Evolutionary conservation across 2,113 vertebrate species (phyloP), one percentile per base, ranked within the genome.

Genomic region (Malurus alboscapulatus): DNA sequence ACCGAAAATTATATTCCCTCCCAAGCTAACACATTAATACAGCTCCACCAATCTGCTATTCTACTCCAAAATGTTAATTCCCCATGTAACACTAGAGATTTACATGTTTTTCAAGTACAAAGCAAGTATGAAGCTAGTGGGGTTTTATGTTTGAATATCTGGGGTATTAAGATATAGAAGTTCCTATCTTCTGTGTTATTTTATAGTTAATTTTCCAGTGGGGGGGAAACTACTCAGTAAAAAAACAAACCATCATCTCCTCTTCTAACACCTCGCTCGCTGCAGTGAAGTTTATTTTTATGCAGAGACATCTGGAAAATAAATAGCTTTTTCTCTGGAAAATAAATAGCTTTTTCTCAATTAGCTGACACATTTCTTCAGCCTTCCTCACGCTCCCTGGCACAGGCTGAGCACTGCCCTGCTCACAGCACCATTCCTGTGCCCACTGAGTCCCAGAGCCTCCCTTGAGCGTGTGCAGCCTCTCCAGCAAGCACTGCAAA

Each of bases 401-500:
- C 50, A 40, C 29, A 85, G 68, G 58, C 66, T 66, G 25, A 5
- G 40, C 51, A 25, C 66, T 74, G 45, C 42, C 71, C 93, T 94
- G 75, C 84, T 85, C 57, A 74, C 84, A 40, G 2, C 59, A 53
- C 22, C 59, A 21, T 69, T 72, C 55, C 50, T 59, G 73, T 74
- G 47, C 84, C 76, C 68, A 85, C 75, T 38, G 74, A 42, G 76
- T 84, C 29, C 36, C 78, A 34, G 74, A 91, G 50, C 69, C 12
- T 1, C 84, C 84, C 83, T 94, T 24, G 3, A 65, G 83, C 71
- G 50, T 5, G 58, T 66, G 73, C 54, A 25, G 72, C 9, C 58
- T 65, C 85, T 88, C 65, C 86, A 93, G 87, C 69, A 72, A 90
- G 91, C 82, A 92, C 87, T 90, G 93, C 90, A 92, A 96, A 94